phyloP scores from a whole-genome alignment of 1,140 invertebrate genomes.

The Adoxophyes honmai region DNA sequence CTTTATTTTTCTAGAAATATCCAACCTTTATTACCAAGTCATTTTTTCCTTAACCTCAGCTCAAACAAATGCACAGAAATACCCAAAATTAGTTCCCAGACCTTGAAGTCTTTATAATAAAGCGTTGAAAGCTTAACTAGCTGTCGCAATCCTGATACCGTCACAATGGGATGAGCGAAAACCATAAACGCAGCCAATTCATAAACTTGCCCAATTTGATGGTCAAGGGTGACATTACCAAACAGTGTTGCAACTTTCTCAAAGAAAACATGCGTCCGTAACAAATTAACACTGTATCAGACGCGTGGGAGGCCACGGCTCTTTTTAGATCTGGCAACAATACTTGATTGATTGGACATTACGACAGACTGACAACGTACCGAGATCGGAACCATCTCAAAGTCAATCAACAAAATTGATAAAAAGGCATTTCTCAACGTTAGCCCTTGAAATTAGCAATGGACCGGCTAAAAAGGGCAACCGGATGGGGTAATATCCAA shows the following conservation, averaged over 20 bases:
- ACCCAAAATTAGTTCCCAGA: too few species aligned
- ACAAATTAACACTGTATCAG: background rate
- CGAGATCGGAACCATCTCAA: conserved; percentile 14
- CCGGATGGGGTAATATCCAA: background rate
- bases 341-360: conserved; percentile 23
- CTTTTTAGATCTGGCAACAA: conserved; percentile 14
- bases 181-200: background rate
- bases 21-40: too few species aligned
- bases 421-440: background rate
- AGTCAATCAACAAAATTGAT: background rate
- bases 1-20: too few species aligned
- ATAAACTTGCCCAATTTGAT: conserved; percentile 4
- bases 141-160: background rate
- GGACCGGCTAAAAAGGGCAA: background rate
- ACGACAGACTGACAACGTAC: background rate
- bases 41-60: too few species aligned
- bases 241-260: conserved; percentile 17
- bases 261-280: background rate
- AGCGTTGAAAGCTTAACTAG: too few species aligned
- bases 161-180: background rate
- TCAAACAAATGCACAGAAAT: too few species aligned
- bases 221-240: conserved; percentile 12
- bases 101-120: too few species aligned
- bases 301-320: conserved; percentile 2
- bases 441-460: background rate